phyloP scores from a whole-genome alignment of 2,113 vertebrate species.

The Sprattus sprattus region DNA sequence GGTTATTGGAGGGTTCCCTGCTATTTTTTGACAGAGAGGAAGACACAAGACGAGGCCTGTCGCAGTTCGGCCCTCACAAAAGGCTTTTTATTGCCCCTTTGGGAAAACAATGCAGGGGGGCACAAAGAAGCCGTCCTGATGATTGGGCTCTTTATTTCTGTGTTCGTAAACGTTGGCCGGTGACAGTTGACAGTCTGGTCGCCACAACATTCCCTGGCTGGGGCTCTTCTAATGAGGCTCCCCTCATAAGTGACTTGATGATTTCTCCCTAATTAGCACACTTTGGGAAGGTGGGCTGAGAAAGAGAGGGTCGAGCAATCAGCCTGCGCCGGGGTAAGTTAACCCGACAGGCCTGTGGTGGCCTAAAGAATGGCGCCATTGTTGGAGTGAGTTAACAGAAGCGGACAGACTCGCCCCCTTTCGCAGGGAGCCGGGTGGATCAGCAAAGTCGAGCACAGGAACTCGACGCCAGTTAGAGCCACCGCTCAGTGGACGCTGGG shows the following conservation, averaged over 20 bases:
- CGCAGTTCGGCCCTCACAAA: background rate
- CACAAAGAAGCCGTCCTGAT: background rate
- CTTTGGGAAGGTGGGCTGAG: conserved; percentile 53
- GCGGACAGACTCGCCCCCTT: conserved; percentile 51
- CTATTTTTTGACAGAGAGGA: background rate
- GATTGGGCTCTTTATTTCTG: conserved; percentile 10
- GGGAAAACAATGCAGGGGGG: conserved; percentile 1
- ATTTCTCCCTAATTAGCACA: conserved; percentile 75
- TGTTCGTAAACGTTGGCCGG: background rate
- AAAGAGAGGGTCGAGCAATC: conserved; percentile 56
- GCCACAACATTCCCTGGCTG: conserved; percentile 46
- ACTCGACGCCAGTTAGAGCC: background rate
- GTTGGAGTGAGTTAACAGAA: conserved; percentile 66
- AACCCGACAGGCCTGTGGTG: conserved; percentile 66
- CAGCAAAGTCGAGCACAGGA: background rate
- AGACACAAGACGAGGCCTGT: background rate
- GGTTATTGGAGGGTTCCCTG: background rate
- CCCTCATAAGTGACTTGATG: conserved; percentile 71
- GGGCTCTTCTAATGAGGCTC: conserved; percentile 64
- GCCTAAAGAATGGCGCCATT: conserved; percentile 63
- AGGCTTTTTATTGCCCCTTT: conserved; percentile 15
- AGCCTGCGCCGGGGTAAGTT: conserved; percentile 67
- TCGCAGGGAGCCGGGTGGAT: background rate
- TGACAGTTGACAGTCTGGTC: conserved; percentile 54
- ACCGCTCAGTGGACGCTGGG: background rate